Conservation (phyloP, 1,140 invertebrate genomes). For the Venturia canescens region DNA sequence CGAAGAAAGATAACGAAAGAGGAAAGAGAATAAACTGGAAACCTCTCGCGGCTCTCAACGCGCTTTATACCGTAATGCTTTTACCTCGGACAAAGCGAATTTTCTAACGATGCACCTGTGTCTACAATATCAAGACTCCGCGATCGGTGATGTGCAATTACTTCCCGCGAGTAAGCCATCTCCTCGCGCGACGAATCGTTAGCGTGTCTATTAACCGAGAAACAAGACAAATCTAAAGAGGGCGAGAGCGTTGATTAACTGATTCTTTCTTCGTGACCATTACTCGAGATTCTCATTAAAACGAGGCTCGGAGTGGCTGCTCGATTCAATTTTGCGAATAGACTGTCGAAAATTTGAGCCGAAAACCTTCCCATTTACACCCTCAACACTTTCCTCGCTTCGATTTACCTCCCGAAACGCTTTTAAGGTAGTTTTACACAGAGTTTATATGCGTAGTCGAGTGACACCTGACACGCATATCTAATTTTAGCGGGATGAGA, state of each 20-base stretch:
- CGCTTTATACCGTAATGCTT: conserved; percentile 9
- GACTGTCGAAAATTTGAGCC: no score
- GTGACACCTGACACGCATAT: no score
- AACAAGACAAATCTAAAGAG: neutral
- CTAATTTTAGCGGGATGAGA: no score
- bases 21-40: neutral
- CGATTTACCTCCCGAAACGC: no score
- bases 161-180: neutral
- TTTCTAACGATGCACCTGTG: conserved; percentile 4
- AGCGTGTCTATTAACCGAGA: neutral
- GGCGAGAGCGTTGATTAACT: neutral
- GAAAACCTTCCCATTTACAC: no score
- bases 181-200: neutral
- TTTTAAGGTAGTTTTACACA: no score
- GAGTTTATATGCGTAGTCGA: no score
- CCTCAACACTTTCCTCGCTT: no score
- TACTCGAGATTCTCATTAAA: no score
- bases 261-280: neutral
- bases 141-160: neutral
- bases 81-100: conserved; percentile 7
- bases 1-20: neutral
- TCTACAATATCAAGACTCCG: neutral
- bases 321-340: neutral
- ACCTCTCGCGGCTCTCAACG: neutral
- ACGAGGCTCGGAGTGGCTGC: neutral